phyloP scores from a whole-genome alignment of 2,888 invertebrate species.

The Lasius fuliginosus region DNA sequence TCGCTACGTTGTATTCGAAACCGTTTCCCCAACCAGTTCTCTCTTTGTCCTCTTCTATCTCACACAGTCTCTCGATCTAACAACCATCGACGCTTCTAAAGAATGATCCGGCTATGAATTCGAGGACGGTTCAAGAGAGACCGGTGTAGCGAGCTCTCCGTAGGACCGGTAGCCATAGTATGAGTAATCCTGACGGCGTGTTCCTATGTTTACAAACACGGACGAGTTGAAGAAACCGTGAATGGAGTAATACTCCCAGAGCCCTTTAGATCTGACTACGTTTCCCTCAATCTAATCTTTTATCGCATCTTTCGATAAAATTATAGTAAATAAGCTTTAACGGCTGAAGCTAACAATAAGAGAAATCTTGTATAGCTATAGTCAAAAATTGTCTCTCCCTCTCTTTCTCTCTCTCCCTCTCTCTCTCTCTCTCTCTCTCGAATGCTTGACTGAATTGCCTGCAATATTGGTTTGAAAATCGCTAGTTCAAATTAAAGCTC shows the following conservation, averaged over 20 bases:
- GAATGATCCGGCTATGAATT: conserved; percentile 47
- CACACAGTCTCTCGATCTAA: background rate
- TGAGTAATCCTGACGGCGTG: conserved; percentile 80
- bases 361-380: background rate
- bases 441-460: background rate
- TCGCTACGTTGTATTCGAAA: conserved; percentile 60
- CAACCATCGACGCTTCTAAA: conserved; percentile 11
- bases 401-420: background rate
- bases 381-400: background rate
- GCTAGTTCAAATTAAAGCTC: conserved; percentile 27
- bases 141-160: conserved; percentile 64
- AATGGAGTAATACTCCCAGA: conserved; percentile 74
- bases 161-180: conserved; percentile 64
- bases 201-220: conserved; percentile 82
- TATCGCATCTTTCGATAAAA: background rate
- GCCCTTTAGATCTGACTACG: conserved; percentile 38
- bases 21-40: conserved; percentile 7
- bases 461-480: background rate
- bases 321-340: background rate
- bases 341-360: background rate
- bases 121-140: conserved; percentile 48
- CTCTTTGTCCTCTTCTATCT: background rate
- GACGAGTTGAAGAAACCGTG: conserved; percentile 80
- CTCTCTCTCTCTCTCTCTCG: background rate
- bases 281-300: conserved; percentile 6